A percentile compares a stretch with the other conserved stretches of the same genome.
Evolutionary conservation across 2,113 vertebrate genomes (phyloP).

Genomic region (Pica pica): DNA sequence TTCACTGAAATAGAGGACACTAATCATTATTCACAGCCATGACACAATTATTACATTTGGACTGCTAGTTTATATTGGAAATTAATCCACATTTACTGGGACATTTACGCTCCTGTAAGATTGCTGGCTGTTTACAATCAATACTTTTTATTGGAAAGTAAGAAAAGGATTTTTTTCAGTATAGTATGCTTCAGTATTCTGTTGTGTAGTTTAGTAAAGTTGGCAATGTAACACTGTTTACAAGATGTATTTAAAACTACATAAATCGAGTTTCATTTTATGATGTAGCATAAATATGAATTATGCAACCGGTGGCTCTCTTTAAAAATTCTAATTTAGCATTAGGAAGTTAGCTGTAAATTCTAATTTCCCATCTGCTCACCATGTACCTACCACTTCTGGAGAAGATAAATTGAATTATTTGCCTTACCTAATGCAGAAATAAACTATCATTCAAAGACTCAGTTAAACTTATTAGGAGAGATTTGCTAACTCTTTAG

Average conservation of each 20-base stretch:
- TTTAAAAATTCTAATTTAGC: constrained; percentile 47
- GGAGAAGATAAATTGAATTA: constrained; percentile 34
- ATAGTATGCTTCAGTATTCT: not conserved
- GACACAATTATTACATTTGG: not conserved
- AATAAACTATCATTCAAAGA: constrained; percentile 22
- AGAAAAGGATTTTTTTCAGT: not conserved
- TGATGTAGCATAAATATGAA: constrained; percentile 29
- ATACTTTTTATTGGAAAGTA: not conserved
- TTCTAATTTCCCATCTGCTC: constrained; percentile 44
- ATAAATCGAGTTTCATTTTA: constrained; percentile 18
- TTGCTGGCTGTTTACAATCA: not conserved
- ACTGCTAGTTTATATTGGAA: not conserved
- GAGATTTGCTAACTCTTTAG: constrained; percentile 9
- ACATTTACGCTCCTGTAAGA: not conserved
- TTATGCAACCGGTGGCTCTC: constrained; percentile 4
- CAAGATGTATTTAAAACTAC: not conserved
- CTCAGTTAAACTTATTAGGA: not conserved
- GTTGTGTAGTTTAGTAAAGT: not conserved
- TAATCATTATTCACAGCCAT: not conserved
- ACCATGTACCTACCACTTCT: constrained; percentile 10
- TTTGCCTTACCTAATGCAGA: constrained; percentile 33
- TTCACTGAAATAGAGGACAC: not conserved
- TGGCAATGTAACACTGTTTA: not conserved
- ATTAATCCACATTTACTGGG: not conserved
- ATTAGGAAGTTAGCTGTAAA: constrained; percentile 37